These are phyloP conservation scores for Falco columbarius DNA, from an alignment of 2,797 vertebrate genomes.

Conservation along the genomic window DNA sequence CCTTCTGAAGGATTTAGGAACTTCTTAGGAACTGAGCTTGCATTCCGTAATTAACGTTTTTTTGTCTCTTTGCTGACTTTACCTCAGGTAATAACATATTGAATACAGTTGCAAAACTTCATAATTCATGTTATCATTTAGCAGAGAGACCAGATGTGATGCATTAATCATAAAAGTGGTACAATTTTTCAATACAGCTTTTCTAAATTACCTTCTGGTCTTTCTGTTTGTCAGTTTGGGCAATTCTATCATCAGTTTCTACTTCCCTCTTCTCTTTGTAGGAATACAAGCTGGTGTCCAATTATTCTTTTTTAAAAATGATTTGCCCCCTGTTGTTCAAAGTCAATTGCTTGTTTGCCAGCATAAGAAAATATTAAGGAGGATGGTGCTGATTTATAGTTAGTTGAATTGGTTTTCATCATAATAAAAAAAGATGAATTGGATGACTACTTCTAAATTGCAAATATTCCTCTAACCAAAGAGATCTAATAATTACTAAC, in stretches of 20 bases:
- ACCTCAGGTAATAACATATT: background rate
- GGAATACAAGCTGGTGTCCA: background rate
- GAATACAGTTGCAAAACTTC: background rate
- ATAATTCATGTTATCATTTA: background rate
- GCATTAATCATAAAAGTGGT: background rate
- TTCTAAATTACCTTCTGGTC: constrained; percentile 1
- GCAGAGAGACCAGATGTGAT: background rate
- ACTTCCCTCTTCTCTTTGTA: background rate
- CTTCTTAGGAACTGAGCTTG: background rate
- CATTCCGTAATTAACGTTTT: background rate
- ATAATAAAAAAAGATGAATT: background rate
- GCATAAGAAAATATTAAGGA: background rate
- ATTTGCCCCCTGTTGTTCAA: background rate
- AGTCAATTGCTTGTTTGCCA: background rate
- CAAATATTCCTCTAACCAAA: background rate
- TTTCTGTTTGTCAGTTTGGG: background rate
- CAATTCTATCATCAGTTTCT: background rate
- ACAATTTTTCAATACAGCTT: background rate
- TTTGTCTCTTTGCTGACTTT: background rate
- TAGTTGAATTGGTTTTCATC: background rate
- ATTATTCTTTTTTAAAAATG: background rate
- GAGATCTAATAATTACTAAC: background rate
- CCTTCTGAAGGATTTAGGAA: background rate
- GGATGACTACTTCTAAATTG: background rate
- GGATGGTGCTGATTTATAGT: background rate